These are phyloP conservation scores for Hylaeus anthracinus DNA, from an alignment of 1,140 invertebrate genomes.

Conservation along the genomic window DNA sequence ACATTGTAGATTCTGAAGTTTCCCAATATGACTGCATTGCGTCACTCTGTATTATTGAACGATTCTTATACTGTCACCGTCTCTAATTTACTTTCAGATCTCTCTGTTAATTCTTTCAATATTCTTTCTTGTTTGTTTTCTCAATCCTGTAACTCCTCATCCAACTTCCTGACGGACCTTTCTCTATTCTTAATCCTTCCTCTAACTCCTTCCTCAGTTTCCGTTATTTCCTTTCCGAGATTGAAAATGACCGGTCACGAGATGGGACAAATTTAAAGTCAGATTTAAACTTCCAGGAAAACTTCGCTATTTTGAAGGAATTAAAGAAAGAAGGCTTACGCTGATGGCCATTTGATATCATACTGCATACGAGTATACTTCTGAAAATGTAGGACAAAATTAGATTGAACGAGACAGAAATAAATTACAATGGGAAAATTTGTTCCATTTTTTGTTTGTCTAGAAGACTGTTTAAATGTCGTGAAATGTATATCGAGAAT, in stretches of 20 bases:
- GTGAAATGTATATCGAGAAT: too few species aligned
- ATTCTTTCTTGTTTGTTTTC: not conserved
- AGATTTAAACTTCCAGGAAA: constrained; percentile 9
- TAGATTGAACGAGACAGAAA: too few species aligned
- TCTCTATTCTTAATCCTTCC: constrained; percentile 21
- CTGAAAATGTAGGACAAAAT: too few species aligned
- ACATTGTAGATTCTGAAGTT: too few species aligned
- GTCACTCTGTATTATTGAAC: too few species aligned
- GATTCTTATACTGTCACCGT: not conserved
- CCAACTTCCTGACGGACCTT: constrained; percentile 8
- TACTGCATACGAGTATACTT: not conserved
- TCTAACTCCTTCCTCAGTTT: constrained; percentile 34
- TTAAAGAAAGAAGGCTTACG: not conserved
- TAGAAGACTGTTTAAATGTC: too few species aligned
- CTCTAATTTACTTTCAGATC: not conserved
- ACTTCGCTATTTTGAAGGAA: not conserved
- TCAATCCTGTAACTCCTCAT: not conserved
- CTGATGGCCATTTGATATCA: not conserved
- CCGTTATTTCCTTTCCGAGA: constrained; percentile 8
- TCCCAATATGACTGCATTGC: too few species aligned
- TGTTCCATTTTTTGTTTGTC: too few species aligned
- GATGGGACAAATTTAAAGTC: constrained; percentile 12
- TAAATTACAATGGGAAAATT: too few species aligned
- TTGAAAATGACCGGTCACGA: constrained; percentile 12
- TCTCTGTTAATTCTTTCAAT: not conserved